phyloP scores from a whole-genome alignment of 2,113 vertebrate genomes.

The Centropristis striata region DNA sequence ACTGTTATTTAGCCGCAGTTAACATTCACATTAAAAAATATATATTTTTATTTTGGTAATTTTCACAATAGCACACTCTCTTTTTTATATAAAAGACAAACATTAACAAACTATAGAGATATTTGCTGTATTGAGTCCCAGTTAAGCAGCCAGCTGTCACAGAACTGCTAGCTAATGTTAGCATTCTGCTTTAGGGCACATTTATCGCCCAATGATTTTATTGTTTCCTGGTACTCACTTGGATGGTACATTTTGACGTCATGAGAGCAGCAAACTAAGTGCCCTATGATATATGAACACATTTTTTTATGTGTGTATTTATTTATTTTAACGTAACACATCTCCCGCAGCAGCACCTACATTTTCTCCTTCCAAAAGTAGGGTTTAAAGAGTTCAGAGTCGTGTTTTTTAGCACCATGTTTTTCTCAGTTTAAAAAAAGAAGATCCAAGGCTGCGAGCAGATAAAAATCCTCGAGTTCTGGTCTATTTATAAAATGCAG shows the following conservation, averaged over 20 bases:
- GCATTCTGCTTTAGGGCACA: neutral
- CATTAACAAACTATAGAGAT: neutral
- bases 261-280: neutral
- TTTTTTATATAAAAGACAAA: neutral
- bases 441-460: neutral
- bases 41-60: too few species aligned
- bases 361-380: conserved; percentile 23
- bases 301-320: neutral
- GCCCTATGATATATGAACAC: neutral
- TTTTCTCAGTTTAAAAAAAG: conserved; percentile 12
- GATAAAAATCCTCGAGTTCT: neutral
- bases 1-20: too few species aligned
- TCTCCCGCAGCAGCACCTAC: neutral
- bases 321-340: neutral
- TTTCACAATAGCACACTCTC: too few species aligned
- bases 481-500: conserved; percentile 37
- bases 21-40: too few species aligned
- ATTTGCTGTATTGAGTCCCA: neutral
- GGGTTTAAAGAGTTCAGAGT: conserved; percentile 13
- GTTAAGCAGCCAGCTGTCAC: neutral
- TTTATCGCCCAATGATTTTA: neutral
- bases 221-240: neutral
- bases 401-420: conserved; percentile 14
- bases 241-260: neutral
- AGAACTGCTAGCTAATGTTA: conserved; percentile 4